Evolutionary conservation across 2,113 vertebrate species (phyloP).

Genomic region (Bungarus multicinctus): DNA sequence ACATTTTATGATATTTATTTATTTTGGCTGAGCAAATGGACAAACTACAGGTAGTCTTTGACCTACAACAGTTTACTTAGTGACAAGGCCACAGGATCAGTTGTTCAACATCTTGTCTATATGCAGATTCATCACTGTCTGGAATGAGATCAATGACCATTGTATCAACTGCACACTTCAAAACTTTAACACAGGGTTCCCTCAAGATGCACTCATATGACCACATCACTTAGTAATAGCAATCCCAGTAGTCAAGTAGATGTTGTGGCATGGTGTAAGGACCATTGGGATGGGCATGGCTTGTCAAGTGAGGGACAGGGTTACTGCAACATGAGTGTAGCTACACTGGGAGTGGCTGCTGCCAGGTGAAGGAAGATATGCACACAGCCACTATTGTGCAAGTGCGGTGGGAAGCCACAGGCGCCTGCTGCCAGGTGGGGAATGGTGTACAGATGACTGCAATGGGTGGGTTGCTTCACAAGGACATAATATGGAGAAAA

Average conservation of each 20-base stretch:
- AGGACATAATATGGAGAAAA: not conserved
- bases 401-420: not conserved
- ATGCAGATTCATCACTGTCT: not conserved
- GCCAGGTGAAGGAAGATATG: not conserved
- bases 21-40: not conserved
- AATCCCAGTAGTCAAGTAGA: not conserved
- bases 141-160: not conserved
- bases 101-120: not conserved
- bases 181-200: not conserved
- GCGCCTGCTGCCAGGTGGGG: not conserved
- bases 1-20: not conserved
- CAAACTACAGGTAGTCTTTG: not conserved
- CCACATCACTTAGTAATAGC: not conserved
- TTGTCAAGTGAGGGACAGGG: not conserved
- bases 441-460: not conserved
- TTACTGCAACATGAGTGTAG: not conserved
- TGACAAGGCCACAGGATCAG: not conserved
- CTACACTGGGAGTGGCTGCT: not conserved
- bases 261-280: not conserved
- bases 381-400: not conserved
- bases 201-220: not conserved
- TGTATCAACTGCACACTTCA: not conserved
- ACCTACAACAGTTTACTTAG: not conserved
- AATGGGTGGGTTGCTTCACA: not conserved
- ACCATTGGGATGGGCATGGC: not conserved